These are phyloP conservation scores for Phaenicophaeus curvirostris DNA, from an alignment of 2,797 vertebrate genomes.

Conservation along the genomic window DNA sequence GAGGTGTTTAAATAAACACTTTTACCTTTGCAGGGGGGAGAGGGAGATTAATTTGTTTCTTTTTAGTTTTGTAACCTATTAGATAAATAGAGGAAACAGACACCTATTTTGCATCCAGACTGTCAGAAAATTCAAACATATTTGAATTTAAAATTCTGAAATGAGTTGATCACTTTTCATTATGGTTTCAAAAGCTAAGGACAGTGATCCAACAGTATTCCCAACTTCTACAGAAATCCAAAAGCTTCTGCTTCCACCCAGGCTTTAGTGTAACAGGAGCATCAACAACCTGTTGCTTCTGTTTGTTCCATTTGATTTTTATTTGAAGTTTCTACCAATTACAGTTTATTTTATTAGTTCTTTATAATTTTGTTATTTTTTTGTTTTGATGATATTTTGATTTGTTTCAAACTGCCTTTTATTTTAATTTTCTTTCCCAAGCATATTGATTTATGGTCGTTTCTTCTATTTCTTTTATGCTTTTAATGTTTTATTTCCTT, in stretches of 20 bases:
- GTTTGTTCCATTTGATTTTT: background rate
- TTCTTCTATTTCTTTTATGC: slow-evolving; percentile 40
- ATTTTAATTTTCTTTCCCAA: slow-evolving; percentile 42
- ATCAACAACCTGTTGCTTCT: background rate
- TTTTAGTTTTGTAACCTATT: background rate
- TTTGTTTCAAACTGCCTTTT: slow-evolving; percentile 39
- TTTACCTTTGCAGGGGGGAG: background rate
- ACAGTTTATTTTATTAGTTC: slow-evolving; percentile 29
- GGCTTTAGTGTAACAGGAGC: background rate
- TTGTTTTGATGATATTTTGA: slow-evolving; percentile 32
- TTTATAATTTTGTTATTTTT: slow-evolving; percentile 9
- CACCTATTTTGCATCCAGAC: background rate
- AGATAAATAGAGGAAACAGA: background rate
- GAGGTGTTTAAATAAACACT: background rate
- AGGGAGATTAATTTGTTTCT: background rate
- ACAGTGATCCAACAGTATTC: background rate
- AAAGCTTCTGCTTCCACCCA: background rate
- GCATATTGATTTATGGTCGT: background rate
- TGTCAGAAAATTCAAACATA: background rate
- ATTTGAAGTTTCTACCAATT: slow-evolving; percentile 34
- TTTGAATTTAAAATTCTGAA: background rate
- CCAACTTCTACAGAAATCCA: background rate
- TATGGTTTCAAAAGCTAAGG: background rate
- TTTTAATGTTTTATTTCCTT: slow-evolving; percentile 59
- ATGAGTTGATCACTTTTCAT: background rate